phyloP scores from a whole-genome alignment of 2,113 vertebrate genomes.

The Aleadryas rufinucha region DNA sequence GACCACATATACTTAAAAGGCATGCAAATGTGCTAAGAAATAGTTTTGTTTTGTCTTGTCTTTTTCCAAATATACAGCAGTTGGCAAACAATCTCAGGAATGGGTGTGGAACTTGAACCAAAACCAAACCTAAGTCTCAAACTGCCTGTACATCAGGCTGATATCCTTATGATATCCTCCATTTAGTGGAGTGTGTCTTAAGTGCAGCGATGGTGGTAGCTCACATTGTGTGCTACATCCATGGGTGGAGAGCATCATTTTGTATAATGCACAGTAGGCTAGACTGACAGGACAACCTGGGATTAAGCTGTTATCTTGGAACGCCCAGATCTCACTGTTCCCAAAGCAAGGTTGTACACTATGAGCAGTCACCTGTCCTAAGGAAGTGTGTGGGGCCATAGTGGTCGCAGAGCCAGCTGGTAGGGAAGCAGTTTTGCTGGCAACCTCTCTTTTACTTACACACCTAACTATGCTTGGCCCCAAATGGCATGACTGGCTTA shows the following conservation, averaged over 20 bases:
- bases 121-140: not conserved
- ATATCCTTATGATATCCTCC: not conserved
- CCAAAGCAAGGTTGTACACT: not conserved
- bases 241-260: rapidly evolving
- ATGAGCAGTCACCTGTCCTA: not conserved
- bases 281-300: not conserved
- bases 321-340: not conserved
- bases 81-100: not conserved
- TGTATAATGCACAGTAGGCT: not conserved
- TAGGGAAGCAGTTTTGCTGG: not conserved
- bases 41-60: not conserved
- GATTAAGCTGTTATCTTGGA: not conserved
- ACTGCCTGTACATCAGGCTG: not conserved
- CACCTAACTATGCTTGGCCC: not conserved
- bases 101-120: not conserved
- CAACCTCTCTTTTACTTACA: not conserved
- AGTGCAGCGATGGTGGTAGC: rapidly evolving
- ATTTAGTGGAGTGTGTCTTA: not conserved
- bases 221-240: rapidly evolving
- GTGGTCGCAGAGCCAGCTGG: not conserved
- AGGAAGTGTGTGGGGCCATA: rapidly evolving
- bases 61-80: not conserved
- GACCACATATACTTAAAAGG: not conserved
- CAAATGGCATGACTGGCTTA: not conserved
- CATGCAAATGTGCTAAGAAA: not conserved